Evolutionary conservation across 1,140 invertebrate species (phyloP), one percentile per base, ranked within the genome.

Genomic region (Onthophagus taurus): DNA sequence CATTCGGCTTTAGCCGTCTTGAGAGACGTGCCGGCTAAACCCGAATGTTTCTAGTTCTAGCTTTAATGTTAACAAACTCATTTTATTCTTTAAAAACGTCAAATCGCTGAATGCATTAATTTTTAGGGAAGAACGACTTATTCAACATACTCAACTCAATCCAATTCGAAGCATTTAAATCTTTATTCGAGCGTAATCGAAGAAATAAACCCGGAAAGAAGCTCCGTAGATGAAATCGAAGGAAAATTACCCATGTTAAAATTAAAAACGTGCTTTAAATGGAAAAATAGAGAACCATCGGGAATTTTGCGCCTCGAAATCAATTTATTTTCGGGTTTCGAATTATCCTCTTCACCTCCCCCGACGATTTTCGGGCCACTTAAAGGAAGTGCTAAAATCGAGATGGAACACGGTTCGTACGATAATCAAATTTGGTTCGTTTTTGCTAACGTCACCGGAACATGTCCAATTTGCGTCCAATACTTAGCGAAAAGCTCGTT

Each of bases 311-410:
- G 75, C 2, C 49, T 78, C 16, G 77, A 79, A 64, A 66, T 75
- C 0, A 70, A 70, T 3, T 57, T 78, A 1, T 79, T 79, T 51
- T 79, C 77, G n/a, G 77, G 77, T 4, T 79, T 74, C 50, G 70
- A 75, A 51, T 50, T 77, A 11, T 69, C 66, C 17, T 44, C 45
- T 4, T 47, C 49, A 7, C 50, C 58, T 4, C 58, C 58, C 14
- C 68, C 71, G 11, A 61, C 72, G 0, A 63, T 73, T 3, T n/a
- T n/a, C n/a, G n/a, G n/a, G n/a, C 44, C 70, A 3, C 33, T 50
- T 3, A 65, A 64, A 16, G 70, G 68, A 21, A 68, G 65, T 7
- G 70, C 71, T 45, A n/a, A n/a, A n/a, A 67, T 68, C 11, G 71
- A 75, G 44, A 57, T 77, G 35, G 70, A 74, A 44, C 71, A 75